These are phyloP conservation scores for Ochotona princeps DNA, from an alignment of 2,113 vertebrate genomes.

Conservation along the genomic window DNA sequence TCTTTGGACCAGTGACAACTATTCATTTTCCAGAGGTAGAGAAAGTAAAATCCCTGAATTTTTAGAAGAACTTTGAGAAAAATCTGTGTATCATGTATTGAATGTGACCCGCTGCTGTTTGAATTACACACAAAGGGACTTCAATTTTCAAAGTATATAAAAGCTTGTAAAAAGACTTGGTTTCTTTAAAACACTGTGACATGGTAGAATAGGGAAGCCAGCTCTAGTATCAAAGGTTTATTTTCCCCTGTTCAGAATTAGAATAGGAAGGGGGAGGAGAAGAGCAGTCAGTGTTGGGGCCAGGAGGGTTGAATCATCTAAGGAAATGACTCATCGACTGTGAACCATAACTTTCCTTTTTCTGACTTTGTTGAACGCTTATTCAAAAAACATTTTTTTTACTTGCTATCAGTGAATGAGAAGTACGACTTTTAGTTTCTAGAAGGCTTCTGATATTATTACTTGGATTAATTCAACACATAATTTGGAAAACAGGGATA, in stretches of 20 bases:
- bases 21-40: slow-evolving; percentile 35
- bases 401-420: slow-evolving; percentile 26
- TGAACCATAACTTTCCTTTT: slow-evolving; percentile 74
- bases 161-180: not conserved
- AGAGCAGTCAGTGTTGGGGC: slow-evolving; percentile 1
- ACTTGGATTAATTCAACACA: slow-evolving; percentile 43
- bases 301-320: slow-evolving; percentile 70
- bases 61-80: slow-evolving; percentile 49
- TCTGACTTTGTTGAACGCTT: slow-evolving; percentile 58
- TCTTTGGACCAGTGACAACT: slow-evolving; percentile 40
- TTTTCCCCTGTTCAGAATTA: not conserved
- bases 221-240: not conserved
- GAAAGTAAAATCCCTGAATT: not conserved
- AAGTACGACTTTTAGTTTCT: not conserved
- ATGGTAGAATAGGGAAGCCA: slow-evolving; percentile 18
- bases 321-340: slow-evolving; percentile 75
- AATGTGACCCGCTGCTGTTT: slow-evolving; percentile 18
- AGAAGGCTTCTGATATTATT: slow-evolving; percentile 21
- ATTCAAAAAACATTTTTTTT: slow-evolving; percentile 33
- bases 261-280: slow-evolving; percentile 39
- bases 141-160: slow-evolving; percentile 50
- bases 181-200: slow-evolving; percentile 51
- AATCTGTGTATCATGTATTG: not conserved
- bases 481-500: slow-evolving; percentile 32
- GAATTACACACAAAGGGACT: slow-evolving; percentile 26